Base-by-base conservation (phyloP, 2,113 vertebrate genomes). In the Pygoscelis antarcticus region DNA sequence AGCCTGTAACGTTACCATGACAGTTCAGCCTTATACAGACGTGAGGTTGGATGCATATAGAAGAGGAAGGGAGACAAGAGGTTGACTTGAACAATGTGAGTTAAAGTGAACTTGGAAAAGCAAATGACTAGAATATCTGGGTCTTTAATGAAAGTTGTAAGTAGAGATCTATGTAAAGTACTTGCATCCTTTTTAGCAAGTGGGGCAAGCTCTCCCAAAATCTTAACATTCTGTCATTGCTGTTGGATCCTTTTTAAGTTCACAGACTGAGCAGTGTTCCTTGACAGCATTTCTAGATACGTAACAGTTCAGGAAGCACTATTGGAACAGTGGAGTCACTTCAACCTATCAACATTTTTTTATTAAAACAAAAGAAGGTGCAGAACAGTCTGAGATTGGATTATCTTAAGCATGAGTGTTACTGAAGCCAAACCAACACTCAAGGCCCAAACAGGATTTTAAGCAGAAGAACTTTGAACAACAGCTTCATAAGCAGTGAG, bases 1-100 rank as follows among this genome's bases (percentile, higher is more conserved):
- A 16, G 42, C 12, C 13, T 61, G 34, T 27, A 25, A 7, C 17
- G 3, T 1, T 40, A 22, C 22, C 17, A 5, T 27, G 46, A 12
- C 13, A n/a, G 32, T 27, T 68, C 27, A 58, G 70, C 27, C 3
- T 80, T 25, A 13, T 7, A 19, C 7, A 60, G 30, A 13, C 13
- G 5, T 7, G 9, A 46, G 36, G 40, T 2, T 4, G 22, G 25
- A 55, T 29, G 38, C 19, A 3, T 9, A 1, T 2, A 30, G 71
- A 60, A 62, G 30, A 25, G 58, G 13, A 60, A 69, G 60, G 36
- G 61, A n/a, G 23, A 16, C 18, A 58, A 51, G 55, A 76, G 44
- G 16, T 22, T 87, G 32, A 9, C 22, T 46, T 44, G 52, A 68
- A 18, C 19, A 8, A 5, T 16, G 7, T 38, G 34, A 49, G n/a